phyloP scores from a whole-genome alignment of 2,113 vertebrate species.

The Crotalus helleri region DNA sequence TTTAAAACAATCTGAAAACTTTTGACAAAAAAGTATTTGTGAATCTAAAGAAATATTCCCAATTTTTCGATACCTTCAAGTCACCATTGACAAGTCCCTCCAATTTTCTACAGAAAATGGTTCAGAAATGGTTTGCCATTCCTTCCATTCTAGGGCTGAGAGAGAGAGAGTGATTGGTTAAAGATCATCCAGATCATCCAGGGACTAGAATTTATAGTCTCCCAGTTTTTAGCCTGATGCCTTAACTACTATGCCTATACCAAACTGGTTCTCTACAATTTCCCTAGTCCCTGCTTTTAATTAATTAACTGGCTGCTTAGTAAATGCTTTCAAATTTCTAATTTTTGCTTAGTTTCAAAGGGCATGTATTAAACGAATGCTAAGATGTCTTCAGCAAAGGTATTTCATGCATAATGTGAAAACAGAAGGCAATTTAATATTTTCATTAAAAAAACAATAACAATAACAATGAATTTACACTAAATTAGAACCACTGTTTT shows the following conservation, averaged over 20 bases:
- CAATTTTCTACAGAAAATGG: not conserved
- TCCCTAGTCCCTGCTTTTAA: not conserved
- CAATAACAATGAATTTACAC: not conserved
- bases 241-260: no score
- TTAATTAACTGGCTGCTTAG: not conserved
- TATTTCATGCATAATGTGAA: not conserved
- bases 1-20: not conserved
- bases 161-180: not conserved
- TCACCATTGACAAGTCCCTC: not conserved
- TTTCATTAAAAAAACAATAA: not conserved
- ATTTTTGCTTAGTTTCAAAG: not conserved
- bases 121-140: not conserved
- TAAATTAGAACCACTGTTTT: not conserved
- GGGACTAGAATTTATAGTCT: not conserved
- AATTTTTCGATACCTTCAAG: not conserved
- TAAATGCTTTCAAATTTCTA: not conserved
- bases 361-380: not conserved
- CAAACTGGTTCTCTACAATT: not conserved
- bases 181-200: not conserved
- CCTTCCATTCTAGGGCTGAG: not conserved
- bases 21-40: not conserved
- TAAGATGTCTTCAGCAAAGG: not conserved
- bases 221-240: no score
- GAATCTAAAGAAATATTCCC: not conserved
- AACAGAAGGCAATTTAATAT: not conserved